Percentiles rank a stretch among this genome's conserved stretches.
Evolutionary conservation across 2,113 vertebrate species (phyloP).

Genomic region (Cynocephalus volans): DNA sequence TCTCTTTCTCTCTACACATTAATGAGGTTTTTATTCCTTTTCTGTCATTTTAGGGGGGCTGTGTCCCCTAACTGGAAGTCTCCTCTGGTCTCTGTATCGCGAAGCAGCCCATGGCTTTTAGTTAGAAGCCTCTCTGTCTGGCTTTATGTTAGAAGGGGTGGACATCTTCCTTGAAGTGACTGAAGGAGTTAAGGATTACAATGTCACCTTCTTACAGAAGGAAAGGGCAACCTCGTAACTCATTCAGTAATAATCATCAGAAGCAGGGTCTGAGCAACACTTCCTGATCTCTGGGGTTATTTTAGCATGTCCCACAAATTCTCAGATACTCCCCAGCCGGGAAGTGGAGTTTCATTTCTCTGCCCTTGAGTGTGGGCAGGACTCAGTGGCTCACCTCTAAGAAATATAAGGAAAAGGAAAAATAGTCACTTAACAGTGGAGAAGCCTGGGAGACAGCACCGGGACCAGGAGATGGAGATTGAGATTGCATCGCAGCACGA

Average conservation of each 20-base stretch:
- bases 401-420: background rate
- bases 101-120: background rate
- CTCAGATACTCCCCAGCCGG: no score
- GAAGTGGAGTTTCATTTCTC: background rate
- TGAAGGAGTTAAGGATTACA: background rate
- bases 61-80: background rate
- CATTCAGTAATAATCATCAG: background rate
- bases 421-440: background rate
- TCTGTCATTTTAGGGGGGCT: background rate
- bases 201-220: background rate
- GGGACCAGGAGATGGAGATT: background rate
- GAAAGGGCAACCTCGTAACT: background rate
- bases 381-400: background rate
- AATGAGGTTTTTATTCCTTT: no score
- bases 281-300: background rate
- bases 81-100: background rate
- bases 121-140: background rate
- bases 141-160: background rate
- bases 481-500: background rate
- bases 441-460: background rate
- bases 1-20: background rate
- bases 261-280: background rate
- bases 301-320: background rate
- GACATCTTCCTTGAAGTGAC: background rate
- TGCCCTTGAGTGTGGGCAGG: background rate